Percentiles rank a stretch among this genome's conserved stretches.
Evolutionary conservation across 1,140 invertebrate genomes (phyloP).

Genomic region (Pseudomyrmex dendroicus): DNA sequence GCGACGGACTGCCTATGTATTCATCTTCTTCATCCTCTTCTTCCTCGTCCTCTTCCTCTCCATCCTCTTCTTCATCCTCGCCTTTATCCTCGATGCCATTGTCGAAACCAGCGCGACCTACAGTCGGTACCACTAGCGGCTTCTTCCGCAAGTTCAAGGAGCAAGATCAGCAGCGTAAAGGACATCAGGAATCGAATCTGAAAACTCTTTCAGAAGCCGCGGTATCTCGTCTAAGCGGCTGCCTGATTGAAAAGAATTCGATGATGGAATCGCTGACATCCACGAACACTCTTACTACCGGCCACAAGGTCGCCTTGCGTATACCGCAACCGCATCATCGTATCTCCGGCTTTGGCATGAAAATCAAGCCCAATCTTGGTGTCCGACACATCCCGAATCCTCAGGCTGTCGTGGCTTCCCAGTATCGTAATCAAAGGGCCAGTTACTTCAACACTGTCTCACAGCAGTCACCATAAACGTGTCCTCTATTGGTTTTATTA

Average conservation of each 20-base stretch:
- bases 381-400: slow-evolving; percentile 82
- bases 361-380: slow-evolving; percentile 81
- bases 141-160: slow-evolving; percentile 69
- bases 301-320: slow-evolving; percentile 77
- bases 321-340: slow-evolving; percentile 82
- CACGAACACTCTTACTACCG: slow-evolving; percentile 38
- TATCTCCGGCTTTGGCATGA: slow-evolving; percentile 80
- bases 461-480: slow-evolving; percentile 70
- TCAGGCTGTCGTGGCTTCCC: slow-evolving; percentile 81
- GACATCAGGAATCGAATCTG: slow-evolving; percentile 75
- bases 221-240: slow-evolving; percentile 76
- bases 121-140: slow-evolving; percentile 63
- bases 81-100: slow-evolving; percentile 22
- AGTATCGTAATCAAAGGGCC: slow-evolving; percentile 81
- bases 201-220: slow-evolving; percentile 79
- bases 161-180: slow-evolving; percentile 60
- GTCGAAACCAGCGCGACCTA: slow-evolving; percentile 4
- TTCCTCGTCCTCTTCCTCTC: slow-evolving; percentile 41
- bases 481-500: neutral
- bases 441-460: slow-evolving; percentile 73
- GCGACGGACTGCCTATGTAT: neutral
- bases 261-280: slow-evolving; percentile 55
- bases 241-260: slow-evolving; percentile 49
- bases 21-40: slow-evolving; percentile 45
- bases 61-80: slow-evolving; percentile 29